phyloP scores from a whole-genome alignment of 2,113 vertebrate species.

The Myanophis thanlyinensis region DNA sequence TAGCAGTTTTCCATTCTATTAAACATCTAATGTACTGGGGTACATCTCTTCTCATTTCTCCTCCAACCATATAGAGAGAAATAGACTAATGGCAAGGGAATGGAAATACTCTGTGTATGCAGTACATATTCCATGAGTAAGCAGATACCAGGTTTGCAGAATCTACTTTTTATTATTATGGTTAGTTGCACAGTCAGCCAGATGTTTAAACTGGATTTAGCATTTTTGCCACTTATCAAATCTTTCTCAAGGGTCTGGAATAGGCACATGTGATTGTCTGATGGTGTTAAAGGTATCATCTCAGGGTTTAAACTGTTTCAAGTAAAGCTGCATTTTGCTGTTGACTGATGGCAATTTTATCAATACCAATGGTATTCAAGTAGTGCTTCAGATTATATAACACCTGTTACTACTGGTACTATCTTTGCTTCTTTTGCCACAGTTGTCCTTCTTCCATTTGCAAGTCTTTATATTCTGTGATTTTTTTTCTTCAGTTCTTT shows the following conservation, averaged over 20 bases:
- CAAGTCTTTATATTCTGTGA: background rate
- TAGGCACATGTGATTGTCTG: background rate
- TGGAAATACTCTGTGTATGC: conserved; percentile 34
- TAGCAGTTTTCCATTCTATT: conserved; percentile 54
- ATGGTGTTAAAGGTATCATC: background rate
- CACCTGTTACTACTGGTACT: background rate
- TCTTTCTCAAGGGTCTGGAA: background rate
- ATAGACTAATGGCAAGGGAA: conserved; percentile 39
- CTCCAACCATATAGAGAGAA: conserved; percentile 50
- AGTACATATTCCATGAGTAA: background rate
- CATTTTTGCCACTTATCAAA: background rate
- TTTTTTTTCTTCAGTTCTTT: background rate
- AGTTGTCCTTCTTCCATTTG: background rate
- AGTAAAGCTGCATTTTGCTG: background rate
- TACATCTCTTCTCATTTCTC: conserved; percentile 51
- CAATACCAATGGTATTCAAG: background rate
- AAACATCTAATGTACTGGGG: conserved; percentile 55
- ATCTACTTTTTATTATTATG: background rate
- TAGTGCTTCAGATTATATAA: background rate
- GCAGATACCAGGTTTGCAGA: background rate
- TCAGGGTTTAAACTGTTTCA: background rate
- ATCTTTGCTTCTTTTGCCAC: background rate
- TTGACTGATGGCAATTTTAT: background rate
- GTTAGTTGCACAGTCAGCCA: background rate
- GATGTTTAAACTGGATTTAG: background rate